Evolutionary conservation across 2,888 invertebrate genomes (phyloP).

Genomic region (Petrolisthes cinctipes): DNA sequence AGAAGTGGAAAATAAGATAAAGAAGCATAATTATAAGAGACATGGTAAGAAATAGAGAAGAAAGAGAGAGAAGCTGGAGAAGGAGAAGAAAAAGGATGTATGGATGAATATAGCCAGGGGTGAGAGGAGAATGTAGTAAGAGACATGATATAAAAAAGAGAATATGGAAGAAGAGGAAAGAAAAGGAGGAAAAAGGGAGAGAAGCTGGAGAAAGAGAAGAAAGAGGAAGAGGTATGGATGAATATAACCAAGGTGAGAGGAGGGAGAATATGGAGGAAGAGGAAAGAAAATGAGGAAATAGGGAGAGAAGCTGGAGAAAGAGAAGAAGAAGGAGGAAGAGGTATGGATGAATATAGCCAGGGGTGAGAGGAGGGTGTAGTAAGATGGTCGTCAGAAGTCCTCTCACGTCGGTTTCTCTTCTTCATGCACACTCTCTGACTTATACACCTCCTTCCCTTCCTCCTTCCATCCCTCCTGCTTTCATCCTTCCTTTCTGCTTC

Average conservation of each 20-base stretch:
- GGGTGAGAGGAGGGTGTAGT: neutral
- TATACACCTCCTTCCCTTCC: slow-evolving; percentile 32
- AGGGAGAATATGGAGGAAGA: neutral
- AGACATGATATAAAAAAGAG: neutral
- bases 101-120: neutral
- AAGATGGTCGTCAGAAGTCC: slow-evolving; percentile 44
- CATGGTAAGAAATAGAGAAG: neutral
- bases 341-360: neutral
- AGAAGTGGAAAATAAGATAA: neutral
- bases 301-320: neutral
- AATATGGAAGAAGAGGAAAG: neutral
- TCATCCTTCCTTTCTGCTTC: neutral
- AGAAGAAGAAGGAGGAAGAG: neutral
- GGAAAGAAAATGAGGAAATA: neutral
- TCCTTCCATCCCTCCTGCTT: neutral
- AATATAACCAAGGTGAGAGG: neutral
- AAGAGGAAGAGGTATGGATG: neutral
- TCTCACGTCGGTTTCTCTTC: slow-evolving; percentile 39
- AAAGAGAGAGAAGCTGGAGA: slow-evolving; percentile 5
- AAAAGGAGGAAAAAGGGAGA: neutral
- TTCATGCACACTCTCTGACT: slow-evolving; percentile 47
- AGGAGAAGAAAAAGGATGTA: neutral
- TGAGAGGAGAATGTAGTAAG: neutral
- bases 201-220: neutral
- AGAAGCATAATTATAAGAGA: neutral